phyloP scores from a whole-genome alignment of 2,797 vertebrate species.

The Nasua narica region DNA sequence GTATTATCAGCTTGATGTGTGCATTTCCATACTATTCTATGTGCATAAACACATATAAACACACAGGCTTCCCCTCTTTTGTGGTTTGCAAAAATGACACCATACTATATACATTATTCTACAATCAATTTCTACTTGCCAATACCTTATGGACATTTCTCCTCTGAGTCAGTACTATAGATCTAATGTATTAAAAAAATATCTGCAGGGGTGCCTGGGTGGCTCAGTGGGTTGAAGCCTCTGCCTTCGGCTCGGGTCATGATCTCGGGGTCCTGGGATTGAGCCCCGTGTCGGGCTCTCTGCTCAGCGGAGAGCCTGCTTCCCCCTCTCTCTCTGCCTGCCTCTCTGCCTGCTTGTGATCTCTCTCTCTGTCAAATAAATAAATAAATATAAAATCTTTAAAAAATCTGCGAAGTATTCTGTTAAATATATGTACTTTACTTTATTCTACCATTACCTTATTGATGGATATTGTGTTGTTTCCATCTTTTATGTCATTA shows the following conservation, averaged over 20 bases:
- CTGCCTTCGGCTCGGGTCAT: no score
- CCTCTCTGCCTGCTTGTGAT: no score
- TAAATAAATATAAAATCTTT: no score
- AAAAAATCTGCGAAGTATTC: not conserved
- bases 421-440: not conserved
- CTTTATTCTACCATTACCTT: not conserved
- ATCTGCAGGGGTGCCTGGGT: no score
- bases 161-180: not conserved
- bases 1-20: not conserved
- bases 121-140: constrained; percentile 10
- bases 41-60: not conserved
- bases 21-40: not conserved
- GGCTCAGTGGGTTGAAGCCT: no score
- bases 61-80: not conserved
- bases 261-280: no score
- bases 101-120: not conserved
- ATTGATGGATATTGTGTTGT: not conserved
- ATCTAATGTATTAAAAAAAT: constrained; percentile 2
- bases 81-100: constrained; percentile 19
- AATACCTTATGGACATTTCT: not conserved
- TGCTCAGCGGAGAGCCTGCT: no score
- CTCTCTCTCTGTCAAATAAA: no score
- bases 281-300: no score
- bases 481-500: constrained; percentile 3
- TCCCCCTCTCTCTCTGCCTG: no score